These are phyloP conservation scores for Pteromalus puparum DNA, from an alignment of 1,140 invertebrate species.

Conservation along the genomic window DNA sequence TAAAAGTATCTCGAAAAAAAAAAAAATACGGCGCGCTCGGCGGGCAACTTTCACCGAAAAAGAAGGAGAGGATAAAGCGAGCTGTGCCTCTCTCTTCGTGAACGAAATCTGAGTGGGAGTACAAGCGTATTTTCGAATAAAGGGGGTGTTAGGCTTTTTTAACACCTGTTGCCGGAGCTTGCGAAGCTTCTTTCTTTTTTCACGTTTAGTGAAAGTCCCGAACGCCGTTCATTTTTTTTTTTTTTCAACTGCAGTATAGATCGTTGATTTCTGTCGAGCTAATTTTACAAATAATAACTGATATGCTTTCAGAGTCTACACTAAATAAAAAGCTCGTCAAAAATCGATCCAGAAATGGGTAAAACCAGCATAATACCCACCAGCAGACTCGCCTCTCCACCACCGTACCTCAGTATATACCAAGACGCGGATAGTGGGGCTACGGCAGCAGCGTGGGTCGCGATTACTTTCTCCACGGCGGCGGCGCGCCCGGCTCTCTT, in stretches of 20 bases:
- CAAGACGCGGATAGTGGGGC: not conserved
- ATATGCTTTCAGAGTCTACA: no score
- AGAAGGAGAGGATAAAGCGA: conserved; percentile 15
- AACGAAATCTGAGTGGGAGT: not conserved
- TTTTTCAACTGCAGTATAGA: no score
- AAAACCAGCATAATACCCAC: not conserved
- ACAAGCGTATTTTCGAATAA: no score
- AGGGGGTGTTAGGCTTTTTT: not conserved
- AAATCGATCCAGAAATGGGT: not conserved
- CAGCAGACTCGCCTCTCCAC: not conserved
- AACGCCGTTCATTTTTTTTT: no score
- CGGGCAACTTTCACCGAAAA: conserved; percentile 42
- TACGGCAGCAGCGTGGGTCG: not conserved
- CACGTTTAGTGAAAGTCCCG: no score
- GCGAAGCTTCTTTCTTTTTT: not conserved
- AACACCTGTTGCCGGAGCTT: not conserved
- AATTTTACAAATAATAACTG: no score
- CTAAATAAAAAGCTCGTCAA: no score
- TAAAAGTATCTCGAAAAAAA: conserved; percentile 27
- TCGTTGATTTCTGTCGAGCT: no score
- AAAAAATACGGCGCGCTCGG: not conserved
- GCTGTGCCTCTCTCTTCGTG: not conserved
- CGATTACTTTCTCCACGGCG: conserved; percentile 47
- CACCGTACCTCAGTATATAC: no score
- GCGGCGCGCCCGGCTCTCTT: conserved; percentile 56